These are phyloP conservation scores for Anhinga anhinga DNA, from an alignment of 2,113 vertebrate genomes.

Conservation along the genomic window DNA sequence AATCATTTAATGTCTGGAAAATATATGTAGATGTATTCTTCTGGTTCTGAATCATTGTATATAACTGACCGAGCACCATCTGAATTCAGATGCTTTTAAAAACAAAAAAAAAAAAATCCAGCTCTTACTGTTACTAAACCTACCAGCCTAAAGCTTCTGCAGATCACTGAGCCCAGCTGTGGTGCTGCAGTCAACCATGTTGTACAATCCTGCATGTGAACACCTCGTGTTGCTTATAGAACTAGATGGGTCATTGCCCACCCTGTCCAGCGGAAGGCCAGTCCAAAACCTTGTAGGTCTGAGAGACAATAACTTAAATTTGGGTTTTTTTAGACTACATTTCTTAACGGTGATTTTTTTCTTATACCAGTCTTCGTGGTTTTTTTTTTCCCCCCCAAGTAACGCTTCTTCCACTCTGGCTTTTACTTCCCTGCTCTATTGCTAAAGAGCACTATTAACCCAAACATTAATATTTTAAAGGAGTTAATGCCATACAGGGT, in stretches of 20 bases:
- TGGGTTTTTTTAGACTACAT: neutral
- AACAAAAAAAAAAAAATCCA: neutral
- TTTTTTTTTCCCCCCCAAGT: neutral
- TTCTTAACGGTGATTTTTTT: neutral
- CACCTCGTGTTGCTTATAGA: neutral
- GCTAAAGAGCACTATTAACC: neutral
- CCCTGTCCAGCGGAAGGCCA: neutral
- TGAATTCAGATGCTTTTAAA: neutral
- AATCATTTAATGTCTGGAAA: neutral
- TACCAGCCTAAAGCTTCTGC: neutral
- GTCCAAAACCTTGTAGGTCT: neutral
- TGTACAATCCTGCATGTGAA: neutral
- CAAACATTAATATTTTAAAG: neutral
- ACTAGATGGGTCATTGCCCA: neutral
- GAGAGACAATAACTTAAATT: neutral
- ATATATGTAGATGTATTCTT: neutral
- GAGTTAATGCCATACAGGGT: neutral
- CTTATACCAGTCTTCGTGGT: neutral
- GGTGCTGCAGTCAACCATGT: neutral
- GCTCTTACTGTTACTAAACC: neutral
- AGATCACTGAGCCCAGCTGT: neutral
- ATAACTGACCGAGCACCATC: neutral
- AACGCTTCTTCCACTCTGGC: neutral
- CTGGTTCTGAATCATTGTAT: neutral
- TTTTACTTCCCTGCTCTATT: neutral